Conservation (phyloP, 2,888 invertebrate genomes). For the Tromatobia lineatoria region DNA sequence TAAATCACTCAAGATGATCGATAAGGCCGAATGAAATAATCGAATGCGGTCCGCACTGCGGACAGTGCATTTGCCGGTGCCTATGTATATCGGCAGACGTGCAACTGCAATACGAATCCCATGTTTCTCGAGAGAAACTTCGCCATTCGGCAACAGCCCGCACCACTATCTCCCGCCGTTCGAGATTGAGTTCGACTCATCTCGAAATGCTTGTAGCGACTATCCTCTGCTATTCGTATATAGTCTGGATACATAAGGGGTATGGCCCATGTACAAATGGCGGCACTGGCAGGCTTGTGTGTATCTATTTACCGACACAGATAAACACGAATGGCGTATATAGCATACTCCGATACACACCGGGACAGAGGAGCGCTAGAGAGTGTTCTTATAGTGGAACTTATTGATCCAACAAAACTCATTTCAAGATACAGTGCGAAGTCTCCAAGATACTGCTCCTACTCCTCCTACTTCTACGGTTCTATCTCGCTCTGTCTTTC, state of each 20-base stretch:
- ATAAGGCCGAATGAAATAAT: conserved; percentile 4
- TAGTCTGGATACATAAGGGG: conserved; percentile 74
- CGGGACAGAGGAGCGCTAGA: conserved; percentile 68
- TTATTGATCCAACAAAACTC: conserved; percentile 86
- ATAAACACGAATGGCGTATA: conserved; percentile 82
- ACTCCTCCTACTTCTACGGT: conserved; percentile 75
- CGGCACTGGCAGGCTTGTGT: conserved; percentile 74
- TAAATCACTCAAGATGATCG: conserved; percentile 10
- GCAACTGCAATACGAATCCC: conserved; percentile 45
- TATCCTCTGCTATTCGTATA: conserved; percentile 79
- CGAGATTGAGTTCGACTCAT: conserved; percentile 83
- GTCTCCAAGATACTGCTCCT: conserved; percentile 85
- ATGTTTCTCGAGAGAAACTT: conserved; percentile 55
- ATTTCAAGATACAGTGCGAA: conserved; percentile 86
- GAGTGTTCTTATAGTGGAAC: conserved; percentile 86
- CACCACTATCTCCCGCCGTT: conserved; percentile 70
- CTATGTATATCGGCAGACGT: conserved; percentile 14
- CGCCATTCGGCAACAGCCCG: conserved; percentile 60
- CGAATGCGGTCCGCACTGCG: conserved; percentile 11
- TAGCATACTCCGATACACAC: conserved; percentile 80
- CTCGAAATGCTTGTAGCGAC: conserved; percentile 82
- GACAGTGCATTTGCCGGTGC: not conserved
- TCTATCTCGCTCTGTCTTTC: conserved; percentile 75
- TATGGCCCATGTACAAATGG: conserved; percentile 59
- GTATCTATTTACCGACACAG: conserved; percentile 85